Base-by-base conservation (phyloP, 1,140 invertebrate genomes). In the Kradibia gibbosae region DNA sequence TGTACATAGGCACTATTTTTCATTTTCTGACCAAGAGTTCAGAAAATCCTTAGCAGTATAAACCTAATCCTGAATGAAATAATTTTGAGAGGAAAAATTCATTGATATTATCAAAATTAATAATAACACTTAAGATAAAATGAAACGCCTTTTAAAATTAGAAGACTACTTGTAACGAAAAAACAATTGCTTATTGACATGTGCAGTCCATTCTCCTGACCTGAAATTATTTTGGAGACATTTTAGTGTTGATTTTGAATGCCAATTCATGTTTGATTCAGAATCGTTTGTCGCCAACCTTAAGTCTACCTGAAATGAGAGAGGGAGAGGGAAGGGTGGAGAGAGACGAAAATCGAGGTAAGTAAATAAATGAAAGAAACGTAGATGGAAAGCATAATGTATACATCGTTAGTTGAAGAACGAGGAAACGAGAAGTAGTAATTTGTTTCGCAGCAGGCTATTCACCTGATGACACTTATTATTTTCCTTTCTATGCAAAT, bases 111-210 rank as follows among this genome's bases (percentile, higher is more conserved):
- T 81, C 77, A 70, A 42, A n/a, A 31, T n/a, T 36, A 50, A 34
- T 48, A n/a, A n/a, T n/a, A n/a, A n/a, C n/a, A n/a, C n/a, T n/a
- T n/a, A n/a, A n/a, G 57, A 79, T 79, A 80, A 80, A 55, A 55
- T 80, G 72, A 73, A 80, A 36, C 55, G 73, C 53, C 78, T 80
- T 50, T 57, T 13, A 71, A 81, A 81, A 81, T 81, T 77, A 81
- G 77, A 76, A 81, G 72, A 48, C 28, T 75, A 71, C 67, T 39
- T 71, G 50, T 62, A 76, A 81, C 73, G 76, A 81, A 48, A 77
- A 81, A 81, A 76, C 77, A 74, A 81, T 73, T 45, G 53, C 72
- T 81, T 34, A n/a, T n/a, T n/a, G n/a, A n/a, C n/a, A n/a, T n/a
- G n/a, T n/a, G n/a, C n/a, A n/a, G n/a, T n/a, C n/a, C n/a, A n/a